These are phyloP conservation scores for Etia nguti DNA, from an alignment of 2,113 vertebrate species.

Conservation along the genomic window DNA sequence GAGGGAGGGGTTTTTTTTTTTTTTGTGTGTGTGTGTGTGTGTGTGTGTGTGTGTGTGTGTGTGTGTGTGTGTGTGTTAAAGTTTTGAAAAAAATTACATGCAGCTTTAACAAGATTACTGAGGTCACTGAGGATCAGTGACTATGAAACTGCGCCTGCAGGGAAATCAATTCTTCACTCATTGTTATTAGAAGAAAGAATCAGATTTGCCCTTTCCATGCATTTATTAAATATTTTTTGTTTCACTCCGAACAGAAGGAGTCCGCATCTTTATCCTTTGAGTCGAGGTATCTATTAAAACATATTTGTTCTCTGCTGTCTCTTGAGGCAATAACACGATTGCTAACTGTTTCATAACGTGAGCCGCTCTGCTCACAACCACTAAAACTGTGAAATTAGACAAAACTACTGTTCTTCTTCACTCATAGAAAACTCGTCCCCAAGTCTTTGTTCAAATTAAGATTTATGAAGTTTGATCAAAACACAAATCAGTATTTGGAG, in stretches of 20 bases:
- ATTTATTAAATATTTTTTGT: not conserved
- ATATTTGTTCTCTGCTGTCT: not conserved
- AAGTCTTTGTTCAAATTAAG: not conserved
- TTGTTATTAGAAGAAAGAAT: not conserved
- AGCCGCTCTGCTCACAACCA: not conserved
- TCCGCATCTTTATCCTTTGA: not conserved
- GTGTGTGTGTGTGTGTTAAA: not conserved
- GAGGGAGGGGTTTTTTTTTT: too few species aligned
- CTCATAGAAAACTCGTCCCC: not conserved
- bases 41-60: not conserved
- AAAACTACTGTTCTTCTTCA: not conserved
- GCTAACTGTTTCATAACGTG: not conserved
- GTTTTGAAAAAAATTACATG: not conserved
- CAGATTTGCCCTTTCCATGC: not conserved
- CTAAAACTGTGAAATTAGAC: not conserved
- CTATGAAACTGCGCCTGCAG: not conserved
- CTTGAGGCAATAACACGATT: not conserved
- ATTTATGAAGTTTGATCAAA: not conserved
- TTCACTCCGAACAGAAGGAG: not conserved
- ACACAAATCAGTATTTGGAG: not conserved
- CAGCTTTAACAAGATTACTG: slow-evolving; percentile 1
- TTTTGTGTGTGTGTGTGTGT: fast-evolving
- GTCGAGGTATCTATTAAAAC: not conserved
- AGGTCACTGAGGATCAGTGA: not conserved
- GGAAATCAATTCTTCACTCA: not conserved